phyloP scores from a whole-genome alignment of 1,140 invertebrate species.

The Meloidogyne exigua region DNA sequence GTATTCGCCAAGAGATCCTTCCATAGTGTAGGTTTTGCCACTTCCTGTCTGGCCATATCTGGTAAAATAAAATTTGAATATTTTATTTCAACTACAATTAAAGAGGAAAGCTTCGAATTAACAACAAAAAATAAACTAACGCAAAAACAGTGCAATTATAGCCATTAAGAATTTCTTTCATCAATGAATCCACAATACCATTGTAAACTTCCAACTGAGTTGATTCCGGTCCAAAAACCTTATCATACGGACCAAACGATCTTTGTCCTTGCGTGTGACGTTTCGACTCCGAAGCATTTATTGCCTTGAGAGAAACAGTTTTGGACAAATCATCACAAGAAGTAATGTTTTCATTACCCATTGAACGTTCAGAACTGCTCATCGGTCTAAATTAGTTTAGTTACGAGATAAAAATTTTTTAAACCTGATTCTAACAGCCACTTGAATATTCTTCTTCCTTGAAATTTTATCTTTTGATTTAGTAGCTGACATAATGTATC shows the following conservation, averaged over 20 bases:
- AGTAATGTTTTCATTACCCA: constrained; percentile 74
- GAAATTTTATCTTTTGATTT: background rate
- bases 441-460: constrained; percentile 77
- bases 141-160: constrained; percentile 98
- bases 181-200: constrained; percentile 79
- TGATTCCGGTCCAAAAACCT: constrained; percentile 67
- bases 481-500: background rate
- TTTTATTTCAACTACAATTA: background rate
- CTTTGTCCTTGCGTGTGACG: constrained; percentile 68
- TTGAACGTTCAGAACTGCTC: constrained; percentile 73
- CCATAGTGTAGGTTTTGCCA: constrained; percentile 98
- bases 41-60: constrained; percentile 93
- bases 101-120: background rate
- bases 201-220: constrained; percentile 82
- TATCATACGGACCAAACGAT: constrained; percentile 81
- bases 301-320: constrained; percentile 71
- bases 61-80: constrained; percentile 24
- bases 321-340: constrained; percentile 70
- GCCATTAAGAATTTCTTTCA: constrained; percentile 84
- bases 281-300: constrained; percentile 67
- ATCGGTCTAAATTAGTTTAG: constrained; percentile 71
- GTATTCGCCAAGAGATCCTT: constrained; percentile 72
- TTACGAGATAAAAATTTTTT: background rate
- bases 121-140: constrained; percentile 57
- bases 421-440: constrained; percentile 79